These are phyloP conservation scores for Lagopus leucura DNA, from an alignment of 2,113 vertebrate genomes.

Conservation along the genomic window DNA sequence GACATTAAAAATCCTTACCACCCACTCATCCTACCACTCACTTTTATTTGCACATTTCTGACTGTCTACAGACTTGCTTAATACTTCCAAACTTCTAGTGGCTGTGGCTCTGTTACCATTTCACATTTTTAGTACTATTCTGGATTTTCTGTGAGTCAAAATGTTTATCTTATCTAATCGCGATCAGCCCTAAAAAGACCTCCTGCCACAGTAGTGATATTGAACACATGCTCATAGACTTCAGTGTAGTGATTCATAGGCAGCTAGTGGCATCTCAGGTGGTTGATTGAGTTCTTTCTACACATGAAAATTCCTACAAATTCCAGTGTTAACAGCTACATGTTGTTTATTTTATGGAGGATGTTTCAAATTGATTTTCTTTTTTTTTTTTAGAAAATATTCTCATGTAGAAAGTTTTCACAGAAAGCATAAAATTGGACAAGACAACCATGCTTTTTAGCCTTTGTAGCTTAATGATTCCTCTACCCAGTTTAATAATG, in stretches of 20 bases:
- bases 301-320: background rate
- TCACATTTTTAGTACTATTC: background rate
- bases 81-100: background rate
- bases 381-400: background rate
- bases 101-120: background rate
- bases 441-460: background rate
- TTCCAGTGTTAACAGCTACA: background rate
- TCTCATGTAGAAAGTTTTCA: background rate
- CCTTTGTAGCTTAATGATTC: background rate
- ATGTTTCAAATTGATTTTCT: background rate
- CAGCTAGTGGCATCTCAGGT: background rate
- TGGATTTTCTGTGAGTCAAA: background rate
- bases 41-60: background rate
- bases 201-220: background rate
- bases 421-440: background rate
- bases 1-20: slow-evolving; percentile 32
- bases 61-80: background rate
- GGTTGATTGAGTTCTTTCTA: background rate
- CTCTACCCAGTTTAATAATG: background rate
- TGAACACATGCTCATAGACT: background rate
- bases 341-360: background rate
- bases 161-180: background rate
- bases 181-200: background rate
- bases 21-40: background rate
- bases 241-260: background rate